A percentile compares a stretch with the other conserved stretches of the same genome.
phyloP scores from a whole-genome alignment of 2,888 invertebrate genomes.

The Monochamus alternatus region DNA sequence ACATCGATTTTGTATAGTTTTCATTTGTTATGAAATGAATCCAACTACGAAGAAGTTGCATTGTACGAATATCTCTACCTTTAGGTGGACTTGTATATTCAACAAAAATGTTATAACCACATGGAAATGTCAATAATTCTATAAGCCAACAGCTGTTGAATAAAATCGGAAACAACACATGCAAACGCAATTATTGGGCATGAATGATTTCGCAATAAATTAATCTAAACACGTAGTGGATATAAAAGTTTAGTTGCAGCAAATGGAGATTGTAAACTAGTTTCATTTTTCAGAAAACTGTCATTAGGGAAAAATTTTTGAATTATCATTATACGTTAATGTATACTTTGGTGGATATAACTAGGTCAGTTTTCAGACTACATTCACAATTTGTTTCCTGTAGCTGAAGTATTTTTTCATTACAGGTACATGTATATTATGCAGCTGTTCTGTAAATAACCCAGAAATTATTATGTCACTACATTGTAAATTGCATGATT shows the following conservation, averaged over 20 bases:
- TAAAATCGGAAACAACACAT: not conserved
- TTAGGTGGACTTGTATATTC: no score
- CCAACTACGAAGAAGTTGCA: no score
- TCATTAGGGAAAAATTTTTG: conserved; percentile 10
- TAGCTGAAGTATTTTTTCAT: not conserved
- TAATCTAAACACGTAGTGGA: conserved; percentile 9
- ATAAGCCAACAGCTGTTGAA: not conserved
- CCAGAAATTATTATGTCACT: no score
- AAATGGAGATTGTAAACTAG: conserved; percentile 27
- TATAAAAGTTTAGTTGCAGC: conserved; percentile 1
- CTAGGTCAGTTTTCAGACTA: conserved; percentile 20
- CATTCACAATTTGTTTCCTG: conserved; percentile 14
- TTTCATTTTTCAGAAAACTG: conserved; percentile 21
- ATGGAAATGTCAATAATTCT: not conserved
- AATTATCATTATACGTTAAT: not conserved
- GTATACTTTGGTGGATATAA: not conserved
- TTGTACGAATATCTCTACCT: no score
- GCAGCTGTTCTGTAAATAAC: not conserved
- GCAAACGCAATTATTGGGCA: conserved; percentile 11
- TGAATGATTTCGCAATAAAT: conserved; percentile 15
- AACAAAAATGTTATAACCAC: not conserved
- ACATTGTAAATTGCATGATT: no score
- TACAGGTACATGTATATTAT: not conserved
- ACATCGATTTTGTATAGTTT: not conserved
- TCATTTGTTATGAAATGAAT: not conserved